Conservation (phyloP, 2,113 vertebrate species). For the Bufo bufo region DNA sequence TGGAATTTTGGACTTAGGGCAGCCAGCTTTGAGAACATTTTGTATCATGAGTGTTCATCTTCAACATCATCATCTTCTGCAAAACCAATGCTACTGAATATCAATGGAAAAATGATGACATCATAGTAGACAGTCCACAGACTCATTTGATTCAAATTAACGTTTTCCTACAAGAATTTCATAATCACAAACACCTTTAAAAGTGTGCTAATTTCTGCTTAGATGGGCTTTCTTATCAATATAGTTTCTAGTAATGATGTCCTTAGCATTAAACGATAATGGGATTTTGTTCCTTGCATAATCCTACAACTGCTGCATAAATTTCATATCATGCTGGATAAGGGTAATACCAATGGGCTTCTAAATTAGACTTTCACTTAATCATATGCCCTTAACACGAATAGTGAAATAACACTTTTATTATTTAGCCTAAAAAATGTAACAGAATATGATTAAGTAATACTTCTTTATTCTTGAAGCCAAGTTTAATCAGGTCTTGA, state of each 20-base stretch:
- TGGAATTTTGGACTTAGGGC: background rate
- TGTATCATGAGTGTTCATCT: background rate
- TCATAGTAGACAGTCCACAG: background rate
- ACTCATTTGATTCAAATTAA: background rate
- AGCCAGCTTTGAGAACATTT: background rate
- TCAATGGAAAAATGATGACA: background rate
- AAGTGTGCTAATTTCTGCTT: background rate
- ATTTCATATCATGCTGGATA: constrained; percentile 1
- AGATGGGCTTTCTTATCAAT: constrained; percentile 8
- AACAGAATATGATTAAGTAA: background rate
- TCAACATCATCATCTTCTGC: background rate
- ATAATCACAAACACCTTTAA: constrained; percentile 4
- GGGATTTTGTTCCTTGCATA: background rate
- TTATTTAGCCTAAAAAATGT: constrained; percentile 24
- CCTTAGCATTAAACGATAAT: constrained; percentile 1
- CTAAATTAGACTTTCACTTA: constrained; percentile 14
- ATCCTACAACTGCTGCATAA: constrained; percentile 13
- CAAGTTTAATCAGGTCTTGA: background rate
- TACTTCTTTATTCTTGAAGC: background rate
- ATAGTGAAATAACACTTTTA: background rate
- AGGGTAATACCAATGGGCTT: constrained; percentile 28
- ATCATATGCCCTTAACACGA: background rate
- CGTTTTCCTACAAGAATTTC: background rate
- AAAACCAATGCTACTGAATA: background rate
- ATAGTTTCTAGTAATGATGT: constrained; percentile 5